Evolutionary conservation across 2,113 vertebrate genomes (phyloP), one percentile per base, ranked within the genome.

Genomic region (Scopus umbretta): DNA sequence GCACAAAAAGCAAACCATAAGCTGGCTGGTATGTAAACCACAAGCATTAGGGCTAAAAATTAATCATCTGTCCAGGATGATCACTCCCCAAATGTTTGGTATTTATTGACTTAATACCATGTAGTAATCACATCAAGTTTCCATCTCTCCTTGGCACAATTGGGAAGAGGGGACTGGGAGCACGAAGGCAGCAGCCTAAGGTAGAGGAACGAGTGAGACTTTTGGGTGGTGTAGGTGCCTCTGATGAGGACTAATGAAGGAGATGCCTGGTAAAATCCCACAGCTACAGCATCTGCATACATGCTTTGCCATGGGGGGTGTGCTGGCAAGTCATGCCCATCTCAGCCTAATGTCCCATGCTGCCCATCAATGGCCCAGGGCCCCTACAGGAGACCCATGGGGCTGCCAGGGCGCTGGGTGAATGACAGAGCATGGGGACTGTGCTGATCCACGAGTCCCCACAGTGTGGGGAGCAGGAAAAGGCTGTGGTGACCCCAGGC

Each of bases 381-480:
- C 13, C 7, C 7, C 20, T 4, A 0, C 34, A n/a, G 42, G 56
- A 68, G 49, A 32, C 4, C 63, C 2, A 0, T 1, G 2, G 63
- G 18, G 14, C n/a, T 75, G 26, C 38, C 16, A 16, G 23, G 11
- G 25, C 13, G 13, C 9, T 0, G 1, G 11, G 10, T 34, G 40
- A 53, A 45, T 0, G 1, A n/a, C 20, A 45, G 52, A 43, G 15
- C 25, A 9, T 6, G 11, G 34, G 25, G 25, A 47, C 17, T 0
- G 0, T 13, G n/a, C 38, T 49, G 38, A 25, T 80, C 23, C 26
- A 4, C 11, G 16, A 59, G 38, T 12, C 26, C 18, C 10, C 23
- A 27, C 9, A 1, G 2, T 2, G 5, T 4, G 8, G 42, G 45
- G 40, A 38, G 12, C 0, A 0, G 45, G 26, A 22, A 68, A 43